phyloP scores from a whole-genome alignment of 2,888 invertebrate genomes.

The Drosophila picticornis region DNA sequence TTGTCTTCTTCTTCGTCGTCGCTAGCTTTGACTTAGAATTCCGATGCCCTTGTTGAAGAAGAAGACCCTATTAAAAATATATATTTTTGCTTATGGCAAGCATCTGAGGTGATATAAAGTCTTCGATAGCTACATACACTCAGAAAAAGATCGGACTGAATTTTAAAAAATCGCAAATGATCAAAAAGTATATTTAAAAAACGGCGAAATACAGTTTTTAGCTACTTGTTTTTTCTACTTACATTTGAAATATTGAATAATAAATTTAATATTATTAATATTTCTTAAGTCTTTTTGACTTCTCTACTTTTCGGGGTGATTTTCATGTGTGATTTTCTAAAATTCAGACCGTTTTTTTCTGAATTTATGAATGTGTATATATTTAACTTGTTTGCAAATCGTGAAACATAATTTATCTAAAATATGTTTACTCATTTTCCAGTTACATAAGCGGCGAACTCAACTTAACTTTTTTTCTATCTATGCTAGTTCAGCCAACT shows the following conservation, averaged over 20 bases:
- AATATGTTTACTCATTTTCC: neutral
- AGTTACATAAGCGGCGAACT: neutral
- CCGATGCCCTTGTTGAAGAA: conserved; percentile 11
- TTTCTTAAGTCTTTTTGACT: neutral
- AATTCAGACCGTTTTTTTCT: neutral
- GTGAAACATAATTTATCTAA: neutral
- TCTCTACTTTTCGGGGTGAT: too few species aligned
- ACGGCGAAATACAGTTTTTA: neutral
- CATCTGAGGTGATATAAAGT: neutral
- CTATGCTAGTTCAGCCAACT: neutral
- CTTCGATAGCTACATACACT: neutral
- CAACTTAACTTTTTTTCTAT: neutral
- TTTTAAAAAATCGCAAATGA: neutral
- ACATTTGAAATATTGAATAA: neutral
- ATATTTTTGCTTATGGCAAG: neutral
- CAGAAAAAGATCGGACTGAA: neutral
- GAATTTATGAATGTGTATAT: neutral
- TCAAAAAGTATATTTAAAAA: neutral
- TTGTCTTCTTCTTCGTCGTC: conserved; percentile 4
- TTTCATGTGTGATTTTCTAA: neutral
- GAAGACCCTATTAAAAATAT: neutral
- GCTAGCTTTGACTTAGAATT: conserved; percentile 30
- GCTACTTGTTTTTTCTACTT: neutral
- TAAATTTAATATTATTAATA: neutral
- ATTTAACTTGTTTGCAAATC: neutral